Evolutionary conservation across 2,797 vertebrate genomes (phyloP).

Genomic region (Eospalax fontanierii): DNA sequence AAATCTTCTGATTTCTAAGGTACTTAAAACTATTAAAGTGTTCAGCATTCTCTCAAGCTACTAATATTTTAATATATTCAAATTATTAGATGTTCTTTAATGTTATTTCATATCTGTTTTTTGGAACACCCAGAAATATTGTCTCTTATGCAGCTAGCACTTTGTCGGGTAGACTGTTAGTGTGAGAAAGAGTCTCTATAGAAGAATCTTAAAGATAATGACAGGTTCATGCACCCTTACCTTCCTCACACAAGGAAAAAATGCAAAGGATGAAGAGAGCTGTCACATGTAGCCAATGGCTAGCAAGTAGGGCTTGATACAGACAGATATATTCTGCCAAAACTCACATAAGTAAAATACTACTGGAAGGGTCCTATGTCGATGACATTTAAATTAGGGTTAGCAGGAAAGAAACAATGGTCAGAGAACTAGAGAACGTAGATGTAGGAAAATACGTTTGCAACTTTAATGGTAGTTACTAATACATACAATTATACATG

Average conservation of each 20-base stretch:
- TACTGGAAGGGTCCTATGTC: not conserved
- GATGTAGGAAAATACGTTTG: not conserved
- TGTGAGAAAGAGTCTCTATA: not conserved
- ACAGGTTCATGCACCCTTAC: not conserved
- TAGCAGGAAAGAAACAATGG: not conserved
- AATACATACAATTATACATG: not conserved
- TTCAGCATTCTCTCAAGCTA: not conserved
- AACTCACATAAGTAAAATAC: not conserved
- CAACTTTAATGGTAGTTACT: not conserved
- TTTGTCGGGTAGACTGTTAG: not conserved
- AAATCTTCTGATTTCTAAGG: not conserved
- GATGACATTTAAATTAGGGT: not conserved
- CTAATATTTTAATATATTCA: not conserved
- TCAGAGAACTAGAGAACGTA: not conserved
- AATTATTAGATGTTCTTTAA: not conserved
- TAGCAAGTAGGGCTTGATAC: not conserved
- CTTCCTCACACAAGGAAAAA: not conserved
- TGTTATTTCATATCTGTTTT: not conserved
- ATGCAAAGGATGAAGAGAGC: not conserved
- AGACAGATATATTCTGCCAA: not conserved
- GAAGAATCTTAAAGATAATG: not conserved
- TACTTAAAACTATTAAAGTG: not conserved
- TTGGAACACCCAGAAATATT: not conserved
- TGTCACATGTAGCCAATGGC: not conserved
- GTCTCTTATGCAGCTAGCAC: not conserved